These are phyloP conservation scores for Proterorhinus semilunaris DNA, from an alignment of 2,113 vertebrate genomes.

Conservation along the genomic window DNA sequence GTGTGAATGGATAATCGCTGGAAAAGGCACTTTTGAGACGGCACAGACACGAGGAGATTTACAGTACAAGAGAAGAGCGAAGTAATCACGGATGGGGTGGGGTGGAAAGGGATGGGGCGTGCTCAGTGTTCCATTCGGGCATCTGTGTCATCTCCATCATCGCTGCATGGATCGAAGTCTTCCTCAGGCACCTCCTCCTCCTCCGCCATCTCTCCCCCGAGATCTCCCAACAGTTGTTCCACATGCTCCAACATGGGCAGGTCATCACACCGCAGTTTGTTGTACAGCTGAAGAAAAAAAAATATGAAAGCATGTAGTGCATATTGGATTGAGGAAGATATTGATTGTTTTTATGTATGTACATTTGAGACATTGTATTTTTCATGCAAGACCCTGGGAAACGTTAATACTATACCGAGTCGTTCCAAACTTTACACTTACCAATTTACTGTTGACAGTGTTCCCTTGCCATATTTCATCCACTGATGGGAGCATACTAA, in stretches of 20 bases:
- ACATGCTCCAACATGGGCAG: constrained; percentile 72
- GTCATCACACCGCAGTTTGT: constrained; percentile 78
- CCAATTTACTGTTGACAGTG: no score
- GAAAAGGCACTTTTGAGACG: constrained; percentile 49
- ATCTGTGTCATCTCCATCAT: constrained; percentile 65
- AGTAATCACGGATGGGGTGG: constrained; percentile 1
- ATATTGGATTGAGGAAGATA: no score
- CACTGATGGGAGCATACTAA: no score
- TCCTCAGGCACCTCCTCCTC: constrained; percentile 58
- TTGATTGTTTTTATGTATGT: no score
- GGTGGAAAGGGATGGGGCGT: neutral
- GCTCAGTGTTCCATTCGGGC: constrained; percentile 77
- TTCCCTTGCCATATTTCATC: no score
- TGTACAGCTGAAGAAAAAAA: constrained; percentile 67
- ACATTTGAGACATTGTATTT: no score
- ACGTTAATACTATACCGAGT: no score
- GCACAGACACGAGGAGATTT: constrained; percentile 9
- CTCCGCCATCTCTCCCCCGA: constrained; percentile 66
- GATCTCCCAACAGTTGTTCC: constrained; percentile 76
- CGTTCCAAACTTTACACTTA: no score
- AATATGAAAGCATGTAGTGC: neutral
- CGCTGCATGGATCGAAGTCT: constrained; percentile 70
- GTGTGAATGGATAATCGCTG: constrained; percentile 23
- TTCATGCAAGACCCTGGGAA: no score
- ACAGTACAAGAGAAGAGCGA: constrained; percentile 8